These are phyloP conservation scores for Microchrysa polita DNA, from an alignment of 2,888 invertebrate species.

Conservation along the genomic window DNA sequence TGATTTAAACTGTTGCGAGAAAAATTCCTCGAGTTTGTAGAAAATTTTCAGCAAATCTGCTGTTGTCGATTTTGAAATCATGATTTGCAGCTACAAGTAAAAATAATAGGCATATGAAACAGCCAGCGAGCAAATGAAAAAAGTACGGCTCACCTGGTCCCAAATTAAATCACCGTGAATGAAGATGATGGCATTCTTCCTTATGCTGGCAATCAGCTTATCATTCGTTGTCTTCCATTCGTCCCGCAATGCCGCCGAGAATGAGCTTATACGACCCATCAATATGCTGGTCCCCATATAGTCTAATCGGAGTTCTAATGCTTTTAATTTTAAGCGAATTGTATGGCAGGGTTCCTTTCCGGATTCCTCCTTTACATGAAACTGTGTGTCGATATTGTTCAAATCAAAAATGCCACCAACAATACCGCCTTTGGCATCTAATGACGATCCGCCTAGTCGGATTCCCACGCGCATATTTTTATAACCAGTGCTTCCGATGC, in stretches of 20 bases:
- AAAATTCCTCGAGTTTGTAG: conserved; percentile 96
- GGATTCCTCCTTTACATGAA: conserved; percentile 89
- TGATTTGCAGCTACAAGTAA: conserved; percentile 77
- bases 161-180: conserved; percentile 92
- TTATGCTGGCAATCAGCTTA: conserved; percentile 52
- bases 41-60: conserved; percentile 97
- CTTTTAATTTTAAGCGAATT: conserved; percentile 81
- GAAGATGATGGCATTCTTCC: conserved; percentile 84
- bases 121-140: neutral
- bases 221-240: conserved; percentile 77
- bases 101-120: neutral
- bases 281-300: conserved; percentile 98
- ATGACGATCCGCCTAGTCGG: conserved; percentile 86
- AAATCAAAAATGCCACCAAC: conserved; percentile 96
- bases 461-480: conserved; percentile 92
- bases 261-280: conserved; percentile 86
- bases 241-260: conserved; percentile 83
- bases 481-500: conserved; percentile 93
- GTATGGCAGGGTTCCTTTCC: conserved; percentile 90
- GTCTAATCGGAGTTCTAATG: conserved; percentile 90
- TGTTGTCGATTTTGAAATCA: conserved; percentile 97
- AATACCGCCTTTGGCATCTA: conserved; percentile 97
- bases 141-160: conserved; percentile 73
- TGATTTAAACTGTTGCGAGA: conserved; percentile 96
- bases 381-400: conserved; percentile 86